phyloP scores from a whole-genome alignment of 2,113 vertebrate genomes.

The Naja naja region DNA sequence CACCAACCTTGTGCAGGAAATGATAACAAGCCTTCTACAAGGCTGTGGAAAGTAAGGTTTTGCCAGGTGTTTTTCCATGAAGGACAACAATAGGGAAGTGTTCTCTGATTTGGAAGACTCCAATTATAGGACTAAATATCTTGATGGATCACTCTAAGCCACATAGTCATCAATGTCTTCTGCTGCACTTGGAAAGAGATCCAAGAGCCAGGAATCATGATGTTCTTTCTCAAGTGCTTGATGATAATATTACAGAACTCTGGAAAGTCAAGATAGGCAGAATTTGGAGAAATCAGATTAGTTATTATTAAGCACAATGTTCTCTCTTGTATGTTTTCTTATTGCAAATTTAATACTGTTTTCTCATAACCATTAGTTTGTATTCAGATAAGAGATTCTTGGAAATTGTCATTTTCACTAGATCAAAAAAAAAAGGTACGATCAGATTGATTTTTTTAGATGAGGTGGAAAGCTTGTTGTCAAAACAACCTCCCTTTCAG shows the following conservation, averaged over 20 bases:
- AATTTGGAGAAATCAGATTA: neutral
- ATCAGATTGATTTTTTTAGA: neutral
- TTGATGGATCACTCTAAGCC: neutral
- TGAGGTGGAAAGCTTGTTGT: neutral
- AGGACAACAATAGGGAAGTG: neutral
- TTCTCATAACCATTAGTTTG: neutral
- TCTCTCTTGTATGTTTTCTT: neutral
- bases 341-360: neutral
- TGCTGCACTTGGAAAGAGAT: neutral
- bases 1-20: neutral
- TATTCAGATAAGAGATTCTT: neutral
- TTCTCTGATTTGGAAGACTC: neutral
- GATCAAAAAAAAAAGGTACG: too few species aligned
- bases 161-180: neutral
- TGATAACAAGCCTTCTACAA: neutral
- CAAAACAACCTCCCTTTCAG: neutral
- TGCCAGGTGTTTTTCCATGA: neutral
- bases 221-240: neutral
- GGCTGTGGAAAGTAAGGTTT: neutral
- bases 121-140: neutral
- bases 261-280: neutral
- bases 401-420: neutral
- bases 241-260: neutral
- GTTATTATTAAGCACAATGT: neutral
- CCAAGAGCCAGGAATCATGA: neutral